A percentile compares a stretch with the other conserved stretches of the same genome.
phyloP scores from a whole-genome alignment of 2,113 vertebrate genomes.

The Etheostoma cragini region DNA sequence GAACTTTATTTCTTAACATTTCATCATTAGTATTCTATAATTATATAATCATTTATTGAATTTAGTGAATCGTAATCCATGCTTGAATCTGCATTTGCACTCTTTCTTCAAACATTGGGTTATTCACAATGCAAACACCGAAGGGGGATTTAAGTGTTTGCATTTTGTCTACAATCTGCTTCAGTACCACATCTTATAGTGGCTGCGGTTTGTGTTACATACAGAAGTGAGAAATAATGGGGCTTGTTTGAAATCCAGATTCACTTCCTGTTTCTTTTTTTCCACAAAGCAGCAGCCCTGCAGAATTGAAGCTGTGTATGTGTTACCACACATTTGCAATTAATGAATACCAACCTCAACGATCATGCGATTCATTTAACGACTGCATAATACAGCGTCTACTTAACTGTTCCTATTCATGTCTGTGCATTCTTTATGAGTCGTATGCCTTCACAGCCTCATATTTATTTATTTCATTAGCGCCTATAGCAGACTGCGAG shows the following conservation, averaged over 20 bases:
- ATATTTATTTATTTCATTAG: constrained; percentile 16
- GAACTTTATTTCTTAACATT: not conserved
- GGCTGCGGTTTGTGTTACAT: constrained; percentile 13
- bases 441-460: constrained; percentile 27
- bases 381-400: constrained; percentile 35
- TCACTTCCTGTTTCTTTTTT: constrained; percentile 31
- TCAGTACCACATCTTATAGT: not conserved
- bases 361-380: constrained; percentile 38
- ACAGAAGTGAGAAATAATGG: not conserved
- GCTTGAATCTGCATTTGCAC: not conserved
- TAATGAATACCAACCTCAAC: constrained; percentile 59
- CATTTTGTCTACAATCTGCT: not conserved
- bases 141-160: constrained; percentile 3
- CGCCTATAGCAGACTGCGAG: not conserved
- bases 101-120: not conserved
- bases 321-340: constrained; percentile 26
- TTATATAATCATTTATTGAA: not conserved
- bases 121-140: constrained; percentile 3
- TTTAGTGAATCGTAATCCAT: not conserved
- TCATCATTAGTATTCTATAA: not conserved
- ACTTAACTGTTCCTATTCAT: constrained; percentile 27
- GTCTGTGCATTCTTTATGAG: constrained; percentile 17
- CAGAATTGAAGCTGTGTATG: not conserved
- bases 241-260: constrained; percentile 34
- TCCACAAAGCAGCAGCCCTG: not conserved